Evolutionary conservation across 2,888 invertebrate species (phyloP).

Genomic region (Neoitamus cyanurus): DNA sequence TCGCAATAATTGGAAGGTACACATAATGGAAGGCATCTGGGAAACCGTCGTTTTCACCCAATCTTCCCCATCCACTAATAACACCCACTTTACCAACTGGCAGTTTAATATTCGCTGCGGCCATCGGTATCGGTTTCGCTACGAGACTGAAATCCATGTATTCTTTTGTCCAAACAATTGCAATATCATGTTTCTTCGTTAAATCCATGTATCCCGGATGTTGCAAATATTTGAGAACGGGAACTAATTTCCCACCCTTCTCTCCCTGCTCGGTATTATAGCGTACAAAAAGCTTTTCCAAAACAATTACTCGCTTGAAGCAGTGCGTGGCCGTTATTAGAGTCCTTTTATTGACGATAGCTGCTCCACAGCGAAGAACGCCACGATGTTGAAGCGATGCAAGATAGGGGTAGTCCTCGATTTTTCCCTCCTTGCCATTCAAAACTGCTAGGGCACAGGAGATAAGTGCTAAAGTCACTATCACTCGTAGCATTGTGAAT

Average conservation of each 20-base stretch:
- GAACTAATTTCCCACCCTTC: neutral
- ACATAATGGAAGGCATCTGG: constrained; percentile 20
- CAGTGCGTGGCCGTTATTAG: constrained; percentile 57
- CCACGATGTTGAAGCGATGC: constrained; percentile 53
- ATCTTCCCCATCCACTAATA: constrained; percentile 49
- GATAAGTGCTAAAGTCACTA: neutral
- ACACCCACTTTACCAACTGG: constrained; percentile 21
- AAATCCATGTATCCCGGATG: constrained; percentile 29
- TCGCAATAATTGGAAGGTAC: neutral
- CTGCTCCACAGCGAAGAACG: constrained; percentile 52
- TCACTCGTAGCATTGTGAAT: neutral
- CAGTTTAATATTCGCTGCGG: neutral
- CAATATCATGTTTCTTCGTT: constrained; percentile 67
- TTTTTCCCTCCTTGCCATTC: constrained; percentile 55
- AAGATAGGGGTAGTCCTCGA: constrained; percentile 58
- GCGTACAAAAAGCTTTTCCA: constrained; percentile 15
- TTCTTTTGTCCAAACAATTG: constrained; percentile 66
- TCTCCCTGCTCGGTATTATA: constrained; percentile 19
- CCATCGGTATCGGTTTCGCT: constrained; percentile 57
- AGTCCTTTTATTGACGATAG: constrained; percentile 54
- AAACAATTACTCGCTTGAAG: constrained; percentile 18
- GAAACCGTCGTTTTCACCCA: neutral
- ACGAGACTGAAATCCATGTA: constrained; percentile 62
- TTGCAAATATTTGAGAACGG: constrained; percentile 4
- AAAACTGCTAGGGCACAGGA: constrained; percentile 50